A percentile compares a stretch with the other conserved stretches of the same genome.
phyloP scores from a whole-genome alignment of 2,888 invertebrate species.

The Trachelus troglodyta region DNA sequence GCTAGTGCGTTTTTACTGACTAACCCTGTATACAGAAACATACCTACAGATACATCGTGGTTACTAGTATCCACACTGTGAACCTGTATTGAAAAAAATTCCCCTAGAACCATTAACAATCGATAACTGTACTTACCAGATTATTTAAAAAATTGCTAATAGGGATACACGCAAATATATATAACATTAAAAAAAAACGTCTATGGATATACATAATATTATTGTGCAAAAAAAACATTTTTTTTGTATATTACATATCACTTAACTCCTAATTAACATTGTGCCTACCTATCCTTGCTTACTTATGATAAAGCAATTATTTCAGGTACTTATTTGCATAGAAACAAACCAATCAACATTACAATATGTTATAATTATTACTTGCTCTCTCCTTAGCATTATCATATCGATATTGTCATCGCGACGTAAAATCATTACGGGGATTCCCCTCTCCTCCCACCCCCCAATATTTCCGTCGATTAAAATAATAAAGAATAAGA shows the following conservation, averaged over 20 bases:
- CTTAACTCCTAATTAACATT: constrained; percentile 25
- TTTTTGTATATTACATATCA: constrained; percentile 27
- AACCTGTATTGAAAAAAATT: neutral
- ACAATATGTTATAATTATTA: constrained; percentile 20
- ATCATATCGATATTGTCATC: neutral
- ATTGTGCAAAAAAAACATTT: constrained; percentile 24
- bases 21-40: too few relatives aligned
- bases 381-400: constrained; percentile 16
- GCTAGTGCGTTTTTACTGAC: too few relatives aligned
- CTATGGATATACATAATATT: constrained; percentile 20
- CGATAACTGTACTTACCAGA: neutral
- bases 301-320: constrained; percentile 27
- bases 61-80: too few relatives aligned
- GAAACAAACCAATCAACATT: constrained; percentile 25
- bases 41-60: too few relatives aligned
- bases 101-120: neutral
- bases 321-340: constrained; percentile 31
- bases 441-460: neutral
- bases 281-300: constrained; percentile 26
- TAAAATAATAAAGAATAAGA: too few relatives aligned
- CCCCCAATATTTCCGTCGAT: neutral
- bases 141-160: neutral
- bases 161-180: neutral
- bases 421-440: neutral
- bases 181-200: neutral